Conservation (phyloP, 1,140 invertebrate genomes). For the Meloidogyne exigua region DNA sequence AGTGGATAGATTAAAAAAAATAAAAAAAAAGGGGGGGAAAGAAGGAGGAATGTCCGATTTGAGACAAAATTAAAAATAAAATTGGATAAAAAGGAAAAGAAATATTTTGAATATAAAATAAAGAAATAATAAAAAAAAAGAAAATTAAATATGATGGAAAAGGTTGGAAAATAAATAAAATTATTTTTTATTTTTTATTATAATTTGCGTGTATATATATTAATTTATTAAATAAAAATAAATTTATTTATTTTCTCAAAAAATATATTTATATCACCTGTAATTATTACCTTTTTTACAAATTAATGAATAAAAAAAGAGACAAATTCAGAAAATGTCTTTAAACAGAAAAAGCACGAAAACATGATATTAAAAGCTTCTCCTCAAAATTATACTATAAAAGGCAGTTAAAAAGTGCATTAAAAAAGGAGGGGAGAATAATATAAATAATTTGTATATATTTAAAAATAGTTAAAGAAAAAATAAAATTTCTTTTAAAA, state of each 20-base stretch:
- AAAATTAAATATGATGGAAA: background rate
- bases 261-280: background rate
- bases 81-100: background rate
- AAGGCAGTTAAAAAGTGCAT: background rate
- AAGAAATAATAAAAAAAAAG: too few relatives aligned
- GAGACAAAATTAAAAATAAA: too few relatives aligned
- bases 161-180: too few relatives aligned
- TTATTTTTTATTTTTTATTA: too few relatives aligned
- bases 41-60: too few relatives aligned
- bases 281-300: too few relatives aligned
- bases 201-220: too few relatives aligned
- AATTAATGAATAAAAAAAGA: background rate
- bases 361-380: background rate
- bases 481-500: background rate
- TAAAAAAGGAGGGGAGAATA: too few relatives aligned
- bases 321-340: background rate
- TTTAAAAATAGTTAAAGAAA: background rate
- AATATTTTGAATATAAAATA: background rate
- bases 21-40: background rate
- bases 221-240: too few relatives aligned
- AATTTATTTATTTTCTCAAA: background rate
- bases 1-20: background rate
- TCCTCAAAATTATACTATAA: background rate
- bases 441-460: too few relatives aligned
- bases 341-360: conserved; percentile 2